A percentile compares a stretch with the other conserved stretches of the same genome.
phyloP scores from a whole-genome alignment of 2,797 vertebrate genomes.

The Acomys russatus region DNA sequence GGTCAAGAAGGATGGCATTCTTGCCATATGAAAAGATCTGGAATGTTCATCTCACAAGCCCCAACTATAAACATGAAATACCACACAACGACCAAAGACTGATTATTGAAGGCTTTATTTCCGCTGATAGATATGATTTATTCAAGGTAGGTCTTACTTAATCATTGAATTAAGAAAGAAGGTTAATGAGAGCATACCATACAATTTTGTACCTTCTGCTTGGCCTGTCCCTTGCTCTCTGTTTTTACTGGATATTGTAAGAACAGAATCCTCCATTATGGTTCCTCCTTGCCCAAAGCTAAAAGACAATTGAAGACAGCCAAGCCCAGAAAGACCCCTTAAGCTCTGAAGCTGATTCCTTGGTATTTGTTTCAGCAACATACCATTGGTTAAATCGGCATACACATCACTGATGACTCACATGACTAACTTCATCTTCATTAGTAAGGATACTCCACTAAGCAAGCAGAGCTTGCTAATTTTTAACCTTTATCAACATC shows the following conservation, averaged over 20 bases:
- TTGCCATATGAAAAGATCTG: background rate
- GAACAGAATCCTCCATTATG: background rate
- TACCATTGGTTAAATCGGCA: background rate
- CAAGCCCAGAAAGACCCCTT: background rate
- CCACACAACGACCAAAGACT: background rate
- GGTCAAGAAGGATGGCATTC: background rate
- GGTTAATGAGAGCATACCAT: background rate
- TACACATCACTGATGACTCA: background rate
- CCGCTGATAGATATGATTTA: too few relatives aligned
- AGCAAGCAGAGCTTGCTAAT: background rate
- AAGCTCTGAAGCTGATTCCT: too few relatives aligned
- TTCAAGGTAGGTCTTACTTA: background rate
- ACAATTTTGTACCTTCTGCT: background rate
- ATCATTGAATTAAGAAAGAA: background rate
- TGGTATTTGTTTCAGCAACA: background rate
- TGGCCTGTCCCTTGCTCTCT: background rate
- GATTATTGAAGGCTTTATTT: background rate
- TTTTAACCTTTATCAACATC: background rate
- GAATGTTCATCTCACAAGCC: background rate
- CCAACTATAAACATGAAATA: background rate
- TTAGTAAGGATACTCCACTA: background rate
- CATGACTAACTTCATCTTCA: background rate
- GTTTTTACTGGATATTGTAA: background rate
- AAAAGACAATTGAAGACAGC: background rate
- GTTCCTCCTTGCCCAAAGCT: background rate